These are phyloP conservation scores for Tuberolachnus salignus DNA, from an alignment of 2,888 invertebrate species.

Conservation along the genomic window DNA sequence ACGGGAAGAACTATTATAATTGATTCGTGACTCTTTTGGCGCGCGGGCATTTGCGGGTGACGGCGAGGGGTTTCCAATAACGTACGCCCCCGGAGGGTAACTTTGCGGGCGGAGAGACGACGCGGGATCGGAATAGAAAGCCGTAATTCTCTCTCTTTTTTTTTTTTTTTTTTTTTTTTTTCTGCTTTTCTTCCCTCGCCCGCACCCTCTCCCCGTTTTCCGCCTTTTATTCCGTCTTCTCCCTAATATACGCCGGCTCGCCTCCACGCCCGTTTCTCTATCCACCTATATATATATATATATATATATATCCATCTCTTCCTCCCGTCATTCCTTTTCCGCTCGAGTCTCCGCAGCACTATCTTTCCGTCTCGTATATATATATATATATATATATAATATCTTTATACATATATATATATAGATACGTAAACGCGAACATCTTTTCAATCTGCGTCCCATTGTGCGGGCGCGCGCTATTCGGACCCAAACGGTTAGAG, in stretches of 20 bases:
- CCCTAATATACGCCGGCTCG: slow-evolving; percentile 42
- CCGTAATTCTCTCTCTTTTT: slow-evolving; percentile 34
- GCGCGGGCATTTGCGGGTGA: not conserved
- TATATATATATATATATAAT: too few species aligned
- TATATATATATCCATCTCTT: too few species aligned
- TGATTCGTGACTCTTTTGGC: slow-evolving; percentile 47
- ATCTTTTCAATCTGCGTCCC: slow-evolving; percentile 54
- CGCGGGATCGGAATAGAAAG: slow-evolving; percentile 17
- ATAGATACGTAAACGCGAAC: slow-evolving; percentile 10
- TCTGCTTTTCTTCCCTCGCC: not conserved
- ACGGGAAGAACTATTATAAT: slow-evolving; percentile 29
- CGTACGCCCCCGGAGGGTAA: slow-evolving; percentile 18
- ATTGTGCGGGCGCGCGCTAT: slow-evolving; percentile 43
- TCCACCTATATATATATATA: too few species aligned
- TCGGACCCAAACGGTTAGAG: slow-evolving; percentile 37
- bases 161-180: not conserved
- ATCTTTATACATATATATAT: too few species aligned
- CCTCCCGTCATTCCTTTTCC: not conserved
- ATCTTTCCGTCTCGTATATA: not conserved
- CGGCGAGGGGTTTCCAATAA: slow-evolving; percentile 25
- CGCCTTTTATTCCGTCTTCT: slow-evolving; percentile 52
- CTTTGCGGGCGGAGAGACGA: not conserved
- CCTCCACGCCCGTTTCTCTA: too few species aligned
- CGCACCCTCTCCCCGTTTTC: not conserved
- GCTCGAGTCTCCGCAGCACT: too few species aligned